Evolutionary conservation across 2,113 vertebrate species (phyloP), one percentile per base, ranked within the genome.

Genomic region (Danionella cerebrum): DNA sequence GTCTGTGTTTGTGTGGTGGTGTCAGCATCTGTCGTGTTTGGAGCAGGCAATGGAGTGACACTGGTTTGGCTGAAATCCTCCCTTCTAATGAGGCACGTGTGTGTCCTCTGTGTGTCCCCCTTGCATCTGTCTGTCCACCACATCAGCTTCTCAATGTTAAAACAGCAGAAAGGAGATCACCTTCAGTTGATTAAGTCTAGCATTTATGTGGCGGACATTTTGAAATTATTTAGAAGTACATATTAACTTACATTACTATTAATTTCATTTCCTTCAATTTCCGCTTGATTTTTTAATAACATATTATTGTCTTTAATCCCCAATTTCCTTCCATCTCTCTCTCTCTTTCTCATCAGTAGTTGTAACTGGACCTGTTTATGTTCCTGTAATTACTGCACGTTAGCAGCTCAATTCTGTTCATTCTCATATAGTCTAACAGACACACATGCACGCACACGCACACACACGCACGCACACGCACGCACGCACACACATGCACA

Each of bases 1-100:
- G 84, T 78, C 80, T 60, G 75, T 68, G 75, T 81, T 78, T 82
- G 83, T 63, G 50, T 80, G 90, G 92, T 89, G 91, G 91, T 93
- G 91, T 91, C 90, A 93, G 96, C 94, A 98, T 98, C 96, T 97
- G 95, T 93, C 90, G 91, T 89, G 92, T 92, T 95, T 94, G 92
- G 94, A 97, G 92, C 94, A 95, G 94, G 94, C 95, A 96, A 97
- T 98, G 94, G 92, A 90, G 93, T 96, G 95, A 95, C 92, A 90
- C 93, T 88, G 91, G 91, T 91, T 95, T 93, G 94, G 96, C 93
- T 91, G 94, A 95, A 95, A 97, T 92, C 93, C 92, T 95, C 91
- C 92, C 91, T 96, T 87, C 93, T 97, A 97, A 98, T 98, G 94
- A 96, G 65, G 27, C 22, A 41, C 7, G 8, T 38, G 38, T 45